Conservation (phyloP, 2,888 invertebrate species). For the Apodemia duryi region DNA sequence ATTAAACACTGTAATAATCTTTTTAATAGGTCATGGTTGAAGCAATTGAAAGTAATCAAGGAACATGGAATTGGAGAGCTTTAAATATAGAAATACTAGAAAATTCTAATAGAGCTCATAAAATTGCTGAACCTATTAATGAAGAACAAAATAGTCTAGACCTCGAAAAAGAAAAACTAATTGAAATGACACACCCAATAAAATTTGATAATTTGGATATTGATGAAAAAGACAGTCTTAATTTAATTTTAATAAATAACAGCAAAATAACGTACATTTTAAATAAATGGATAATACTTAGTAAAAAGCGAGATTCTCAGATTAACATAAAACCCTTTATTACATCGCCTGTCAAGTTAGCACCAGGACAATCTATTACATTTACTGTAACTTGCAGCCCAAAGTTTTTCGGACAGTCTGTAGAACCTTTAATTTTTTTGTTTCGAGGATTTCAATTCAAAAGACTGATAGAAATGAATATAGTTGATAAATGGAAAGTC, state of each 20-base stretch:
- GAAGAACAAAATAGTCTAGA: constrained; percentile 44
- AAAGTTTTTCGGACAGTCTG: constrained; percentile 80
- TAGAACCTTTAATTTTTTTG: constrained; percentile 80
- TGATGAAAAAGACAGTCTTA: constrained; percentile 39
- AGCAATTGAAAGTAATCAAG: constrained; percentile 86
- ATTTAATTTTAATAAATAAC: constrained; percentile 60
- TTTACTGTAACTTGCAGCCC: constrained; percentile 75
- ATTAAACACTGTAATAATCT: neutral
- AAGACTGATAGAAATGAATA: constrained; percentile 76
- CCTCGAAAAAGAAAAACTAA: constrained; percentile 65
- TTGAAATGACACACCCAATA: constrained; percentile 75
- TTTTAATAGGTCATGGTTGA: constrained; percentile 76
- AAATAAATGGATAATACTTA: constrained; percentile 70
- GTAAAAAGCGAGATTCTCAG: constrained; percentile 74
- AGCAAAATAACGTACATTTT: constrained; percentile 61
- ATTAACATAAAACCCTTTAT: constrained; percentile 61
- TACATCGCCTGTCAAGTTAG: constrained; percentile 49
- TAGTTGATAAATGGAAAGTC: constrained; percentile 44
- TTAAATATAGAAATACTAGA: constrained; percentile 55
- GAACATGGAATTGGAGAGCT: constrained; percentile 79
- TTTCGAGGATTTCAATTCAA: constrained; percentile 82
- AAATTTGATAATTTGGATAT: constrained; percentile 67
- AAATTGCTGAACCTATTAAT: constrained; percentile 26
- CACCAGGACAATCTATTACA: constrained; percentile 55
- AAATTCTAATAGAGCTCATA: constrained; percentile 44